Base-by-base conservation (phyloP, 2,797 vertebrate genomes). In the Poeciliopsis infans region DNA sequence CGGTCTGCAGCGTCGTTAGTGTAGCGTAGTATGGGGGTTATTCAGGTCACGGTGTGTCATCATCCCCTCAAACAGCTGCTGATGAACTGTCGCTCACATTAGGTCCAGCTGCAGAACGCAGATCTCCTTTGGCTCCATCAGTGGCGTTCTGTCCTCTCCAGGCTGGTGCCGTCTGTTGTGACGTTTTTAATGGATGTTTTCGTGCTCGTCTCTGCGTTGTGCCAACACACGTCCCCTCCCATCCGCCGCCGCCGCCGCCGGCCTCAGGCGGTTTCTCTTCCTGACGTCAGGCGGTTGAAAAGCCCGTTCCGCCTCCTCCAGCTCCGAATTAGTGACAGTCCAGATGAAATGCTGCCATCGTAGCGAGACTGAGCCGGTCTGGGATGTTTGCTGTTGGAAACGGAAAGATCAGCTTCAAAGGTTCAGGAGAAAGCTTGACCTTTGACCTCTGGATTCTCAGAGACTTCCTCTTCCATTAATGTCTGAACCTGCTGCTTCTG, bases 261-360 rank as follows among this genome's bases (percentile, higher is more conserved):
- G 71, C 91, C 88, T 83, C 72, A 1, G 80, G 92, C 78, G 81
- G 66, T 83, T 80, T 73, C 86, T 81, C 85, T 71, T 83, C 8
- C 18, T 90, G 92, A 94, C 76, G 85, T 93, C 88, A 91, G 61
- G 61, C 33, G 59, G 47, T 86, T 78, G 76, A 83, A 71, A 7
- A 36, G 33, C 10, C 43, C 80, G 47, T 33, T 20, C 53, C n/a
- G 36, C 49, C 66, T 68, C 74, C 12, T 7, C 46, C 0, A 7
- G 12, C 73, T 73, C 68, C 95, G 80, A 94, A 95, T 95, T 92
- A 94, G 95, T 94, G 76, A 95, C 91, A 16, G 66, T 80, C 5
- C 18, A 75, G 88, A 86, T 76, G 85, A 64, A 11, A 20, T 23
- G 51, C 41, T 64, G 71, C 53, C 43, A 23, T 43, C 74, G 71